These are phyloP conservation scores for Mustela nigripes DNA, from an alignment of 2,113 vertebrate species.

Conservation along the genomic window DNA sequence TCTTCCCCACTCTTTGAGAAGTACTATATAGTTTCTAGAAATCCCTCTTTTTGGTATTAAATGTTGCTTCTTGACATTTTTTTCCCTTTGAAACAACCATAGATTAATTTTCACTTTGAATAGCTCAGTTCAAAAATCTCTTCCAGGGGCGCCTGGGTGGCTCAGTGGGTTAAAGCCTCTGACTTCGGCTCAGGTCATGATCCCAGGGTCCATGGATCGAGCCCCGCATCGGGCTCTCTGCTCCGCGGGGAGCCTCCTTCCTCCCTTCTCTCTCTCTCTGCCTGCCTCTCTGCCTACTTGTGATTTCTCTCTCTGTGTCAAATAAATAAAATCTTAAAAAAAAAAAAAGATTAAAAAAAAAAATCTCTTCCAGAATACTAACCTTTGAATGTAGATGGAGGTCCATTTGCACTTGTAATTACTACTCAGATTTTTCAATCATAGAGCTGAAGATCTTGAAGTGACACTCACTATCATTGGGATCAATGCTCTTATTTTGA, in stretches of 20 bases:
- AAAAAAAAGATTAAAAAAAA: background rate
- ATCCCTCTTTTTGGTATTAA: background rate
- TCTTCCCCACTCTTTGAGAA: background rate
- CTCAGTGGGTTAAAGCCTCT: too few species aligned
- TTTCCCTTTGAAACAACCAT: background rate
- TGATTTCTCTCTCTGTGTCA: too few species aligned
- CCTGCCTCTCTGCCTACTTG: too few species aligned
- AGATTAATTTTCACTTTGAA: background rate
- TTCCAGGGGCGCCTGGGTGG: background rate
- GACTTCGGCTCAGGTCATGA: too few species aligned
- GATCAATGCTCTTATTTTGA: conserved; percentile 9
- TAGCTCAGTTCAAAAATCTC: conserved; percentile 33
- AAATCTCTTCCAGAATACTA: background rate
- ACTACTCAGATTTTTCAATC: background rate
- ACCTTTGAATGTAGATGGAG: conserved; percentile 39
- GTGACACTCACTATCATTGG: background rate
- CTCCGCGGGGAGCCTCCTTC: too few species aligned
- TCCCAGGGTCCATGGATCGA: too few species aligned
- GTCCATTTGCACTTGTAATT: background rate
- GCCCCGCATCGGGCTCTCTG: too few species aligned
- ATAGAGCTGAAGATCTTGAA: background rate
- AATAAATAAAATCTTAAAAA: too few species aligned
- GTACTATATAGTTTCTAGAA: conserved; percentile 6
- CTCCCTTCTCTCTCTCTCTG: too few species aligned
- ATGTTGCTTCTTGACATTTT: background rate